phyloP scores from a whole-genome alignment of 23 tunicate species.

The Trididemnum miniatum region DNA sequence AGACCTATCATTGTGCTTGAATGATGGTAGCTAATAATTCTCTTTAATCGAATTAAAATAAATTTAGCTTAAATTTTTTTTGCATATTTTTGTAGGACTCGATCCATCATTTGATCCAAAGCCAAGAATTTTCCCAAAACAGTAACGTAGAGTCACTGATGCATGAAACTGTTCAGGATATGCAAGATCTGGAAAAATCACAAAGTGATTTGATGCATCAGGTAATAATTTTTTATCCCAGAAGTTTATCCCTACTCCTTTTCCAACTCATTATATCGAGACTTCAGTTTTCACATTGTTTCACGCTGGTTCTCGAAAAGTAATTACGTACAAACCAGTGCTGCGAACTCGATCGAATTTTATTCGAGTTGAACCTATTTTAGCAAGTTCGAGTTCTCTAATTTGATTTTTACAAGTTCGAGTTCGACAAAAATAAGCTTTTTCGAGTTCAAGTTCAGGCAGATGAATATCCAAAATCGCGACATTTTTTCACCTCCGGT shows the following conservation, averaged over 20 bases:
- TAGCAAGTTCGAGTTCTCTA: too few species aligned
- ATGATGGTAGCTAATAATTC: background rate
- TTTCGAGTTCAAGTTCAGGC: too few species aligned
- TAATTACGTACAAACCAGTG: too few species aligned
- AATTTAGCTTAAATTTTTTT: background rate
- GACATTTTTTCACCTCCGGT: too few species aligned
- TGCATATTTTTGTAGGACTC: constrained; percentile 13
- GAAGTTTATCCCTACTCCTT: too few species aligned
- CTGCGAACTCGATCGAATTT: too few species aligned
- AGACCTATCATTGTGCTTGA: too few species aligned
- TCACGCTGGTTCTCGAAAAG: background rate
- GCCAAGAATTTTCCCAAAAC: background rate
- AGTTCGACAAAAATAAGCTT: too few species aligned
- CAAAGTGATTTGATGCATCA: constrained; percentile 38
- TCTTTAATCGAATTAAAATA: background rate
- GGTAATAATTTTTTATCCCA: too few species aligned
- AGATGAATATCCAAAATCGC: too few species aligned
- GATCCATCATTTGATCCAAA: constrained; percentile 19
- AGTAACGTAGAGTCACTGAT: constrained; percentile 9
- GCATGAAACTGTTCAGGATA: constrained; percentile 32
- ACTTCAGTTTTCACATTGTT: background rate
- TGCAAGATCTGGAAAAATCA: constrained; percentile 34
- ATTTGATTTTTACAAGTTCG: too few species aligned
- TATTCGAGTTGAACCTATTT: too few species aligned
- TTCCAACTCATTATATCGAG: background rate